Base-by-base conservation (phyloP, 2,113 vertebrate species). In the Tor tambroides region DNA sequence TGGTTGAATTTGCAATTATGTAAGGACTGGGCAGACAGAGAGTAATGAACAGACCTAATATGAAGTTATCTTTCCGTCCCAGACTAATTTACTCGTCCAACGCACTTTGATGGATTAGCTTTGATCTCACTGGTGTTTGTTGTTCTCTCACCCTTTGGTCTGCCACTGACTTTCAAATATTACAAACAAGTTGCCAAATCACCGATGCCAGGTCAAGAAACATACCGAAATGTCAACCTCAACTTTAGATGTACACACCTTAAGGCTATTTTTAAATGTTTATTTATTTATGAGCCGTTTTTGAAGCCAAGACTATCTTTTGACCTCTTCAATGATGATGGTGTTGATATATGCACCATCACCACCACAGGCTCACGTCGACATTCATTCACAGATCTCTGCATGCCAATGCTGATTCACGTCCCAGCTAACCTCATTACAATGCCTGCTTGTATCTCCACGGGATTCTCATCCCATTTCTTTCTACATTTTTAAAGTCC, bases 101-200 rank as follows among this genome's bases (percentile, higher is more conserved):
- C 79, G 32, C 86, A 76, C 86, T 87, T 87, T 87, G 86, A 87
- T 74, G 86, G 28, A 87, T 87, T 63, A 87, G 86, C 86, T 87
- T 87, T 87, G 86, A 87, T 87, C 51, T 11, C 79, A 49, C 11
- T 61, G 69, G 67, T 87, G 86, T 87, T 87, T 87, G 80, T 83
- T 83, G 86, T 87, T 46, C 86, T 83, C 86, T 51, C 69, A 61
- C 26, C 51, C 86, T 83, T 87, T 87, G 86, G 51, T 83, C 69
- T 87, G 86, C 51, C 71, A 81, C 65, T 32, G 43, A 82, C 59
- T 76, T 86, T 86, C 85, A 86, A 72, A 86, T 46, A 30, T 69
- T 49, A 83, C 79, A 87, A 87, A 87, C 86, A 80, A 49, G 26
- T 76, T 63, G 69, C 69, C 49, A 75, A 83, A 87, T 87, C 86